Evolutionary conservation across 1,140 invertebrate genomes (phyloP).

Genomic region (Oryzaephilus surinamensis): DNA sequence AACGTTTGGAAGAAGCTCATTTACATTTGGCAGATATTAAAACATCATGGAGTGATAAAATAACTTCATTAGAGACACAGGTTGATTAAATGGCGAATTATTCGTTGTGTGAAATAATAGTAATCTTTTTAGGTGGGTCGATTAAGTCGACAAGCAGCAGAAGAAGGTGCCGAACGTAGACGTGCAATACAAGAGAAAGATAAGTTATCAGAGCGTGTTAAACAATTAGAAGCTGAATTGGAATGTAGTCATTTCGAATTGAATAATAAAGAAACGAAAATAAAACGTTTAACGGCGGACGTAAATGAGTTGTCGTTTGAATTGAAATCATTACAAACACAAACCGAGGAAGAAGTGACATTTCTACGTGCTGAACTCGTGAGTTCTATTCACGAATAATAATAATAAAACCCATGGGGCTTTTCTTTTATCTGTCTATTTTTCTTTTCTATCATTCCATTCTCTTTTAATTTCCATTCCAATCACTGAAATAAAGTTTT

Average conservation of each 20-base stretch:
- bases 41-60: constrained; percentile 80
- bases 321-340: constrained; percentile 47
- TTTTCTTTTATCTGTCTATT: constrained; percentile 1
- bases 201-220: constrained; percentile 50
- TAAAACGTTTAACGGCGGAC: constrained; percentile 48
- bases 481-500: no score
- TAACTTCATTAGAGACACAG: constrained; percentile 74
- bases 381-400: no score
- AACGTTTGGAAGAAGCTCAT: constrained; percentile 71
- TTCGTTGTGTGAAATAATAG: not conserved
- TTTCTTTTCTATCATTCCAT: no score
- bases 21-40: constrained; percentile 79
- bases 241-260: constrained; percentile 59
- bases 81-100: constrained; percentile 35
- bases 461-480: no score
- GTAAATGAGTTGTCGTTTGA: constrained; percentile 51
- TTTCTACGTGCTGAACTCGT: constrained; percentile 53
- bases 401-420: no score
- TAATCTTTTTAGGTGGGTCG: constrained; percentile 48
- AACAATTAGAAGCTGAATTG: constrained; percentile 54
- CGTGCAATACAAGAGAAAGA: constrained; percentile 60
- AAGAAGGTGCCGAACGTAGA: constrained; percentile 65
- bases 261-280: constrained; percentile 57
- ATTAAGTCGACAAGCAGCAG: constrained; percentile 65
- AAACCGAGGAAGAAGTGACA: constrained; percentile 50